Percentiles rank a stretch among this genome's conserved stretches.
Conservation (phyloP, 2,797 vertebrate species). For the Hapalemur alaotrensis region DNA sequence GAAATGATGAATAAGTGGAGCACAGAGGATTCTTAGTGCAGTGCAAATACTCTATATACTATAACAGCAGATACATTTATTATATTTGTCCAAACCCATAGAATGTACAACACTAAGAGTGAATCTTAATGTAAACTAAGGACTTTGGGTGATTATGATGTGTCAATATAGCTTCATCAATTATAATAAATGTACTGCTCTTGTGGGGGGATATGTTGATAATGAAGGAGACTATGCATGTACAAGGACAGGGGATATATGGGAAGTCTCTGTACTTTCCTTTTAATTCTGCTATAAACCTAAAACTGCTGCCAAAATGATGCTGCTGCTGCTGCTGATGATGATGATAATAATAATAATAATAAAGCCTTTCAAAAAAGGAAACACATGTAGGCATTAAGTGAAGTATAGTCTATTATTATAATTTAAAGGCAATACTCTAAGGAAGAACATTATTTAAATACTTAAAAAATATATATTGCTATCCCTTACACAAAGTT, state of each 20-base stretch:
- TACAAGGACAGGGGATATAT: not conserved
- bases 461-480: not conserved
- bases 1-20: not conserved
- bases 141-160: not conserved
- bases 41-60: not conserved
- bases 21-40: not conserved
- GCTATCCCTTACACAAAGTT: not conserved
- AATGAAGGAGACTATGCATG: not conserved
- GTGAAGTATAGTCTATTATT: not conserved
- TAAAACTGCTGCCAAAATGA: not conserved
- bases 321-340: too few species aligned
- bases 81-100: not conserved
- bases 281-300: not conserved
- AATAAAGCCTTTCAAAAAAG: not conserved
- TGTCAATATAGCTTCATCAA: not conserved
- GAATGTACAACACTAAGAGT: not conserved
- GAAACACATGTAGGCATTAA: not conserved
- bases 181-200: not conserved
- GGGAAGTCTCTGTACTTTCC: not conserved
- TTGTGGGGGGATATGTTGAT: not conserved
- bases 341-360: too few species aligned
- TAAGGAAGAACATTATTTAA: not conserved
- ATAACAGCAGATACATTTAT: not conserved
- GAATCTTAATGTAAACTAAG: not conserved
- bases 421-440: not conserved